Evolutionary conservation across 2,797 vertebrate species (phyloP).

Genomic region (Spea hammondii): DNA sequence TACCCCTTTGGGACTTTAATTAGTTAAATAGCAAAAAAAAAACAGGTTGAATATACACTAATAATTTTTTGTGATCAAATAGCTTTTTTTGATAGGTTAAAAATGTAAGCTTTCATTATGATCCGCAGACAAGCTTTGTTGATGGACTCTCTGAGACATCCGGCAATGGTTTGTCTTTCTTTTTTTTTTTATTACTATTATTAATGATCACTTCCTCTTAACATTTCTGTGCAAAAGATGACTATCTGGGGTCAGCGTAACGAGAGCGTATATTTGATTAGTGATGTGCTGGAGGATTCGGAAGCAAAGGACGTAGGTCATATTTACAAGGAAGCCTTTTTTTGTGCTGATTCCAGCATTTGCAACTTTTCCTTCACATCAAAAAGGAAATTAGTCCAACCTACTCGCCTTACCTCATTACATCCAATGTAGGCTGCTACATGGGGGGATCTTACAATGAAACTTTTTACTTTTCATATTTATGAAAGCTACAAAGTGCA

Average conservation of each 20-base stretch:
- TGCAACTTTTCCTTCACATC: not conserved
- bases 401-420: not conserved
- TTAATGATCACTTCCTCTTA: not conserved
- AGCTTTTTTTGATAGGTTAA: no score
- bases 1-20: no score
- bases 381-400: conserved; percentile 19
- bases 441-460: no score
- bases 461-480: no score
- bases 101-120: no score
- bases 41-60: no score
- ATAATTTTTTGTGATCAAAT: no score
- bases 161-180: not conserved
- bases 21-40: no score
- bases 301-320: conserved; percentile 1
- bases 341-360: conserved; percentile 13
- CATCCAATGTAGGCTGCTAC: no score
- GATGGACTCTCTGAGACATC: not conserved
- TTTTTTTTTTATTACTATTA: not conserved
- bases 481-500: no score
- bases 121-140: no score
- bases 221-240: not conserved
- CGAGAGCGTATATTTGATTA: not conserved
- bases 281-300: not conserved
- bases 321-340: conserved; percentile 12
- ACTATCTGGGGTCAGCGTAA: not conserved